These are phyloP conservation scores for Phenganax subtilis DNA, from an alignment of 92 coral and sea anemone species.

Conservation along the genomic window DNA sequence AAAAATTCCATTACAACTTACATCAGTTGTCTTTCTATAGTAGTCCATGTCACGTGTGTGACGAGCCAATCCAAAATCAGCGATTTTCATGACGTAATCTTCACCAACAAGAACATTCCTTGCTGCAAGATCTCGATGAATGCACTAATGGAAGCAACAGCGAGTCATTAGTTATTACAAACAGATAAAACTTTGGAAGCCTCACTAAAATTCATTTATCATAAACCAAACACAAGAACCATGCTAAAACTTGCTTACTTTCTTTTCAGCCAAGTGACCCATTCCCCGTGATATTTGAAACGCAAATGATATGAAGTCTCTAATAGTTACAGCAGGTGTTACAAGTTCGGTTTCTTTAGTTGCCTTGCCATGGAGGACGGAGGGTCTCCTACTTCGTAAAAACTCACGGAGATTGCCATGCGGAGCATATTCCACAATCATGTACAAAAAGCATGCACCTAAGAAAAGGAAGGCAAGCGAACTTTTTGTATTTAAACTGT, in stretches of 20 bases:
- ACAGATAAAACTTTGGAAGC: too few species aligned
- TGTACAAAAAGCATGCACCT: constrained; percentile 68
- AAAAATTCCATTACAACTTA: constrained; percentile 38
- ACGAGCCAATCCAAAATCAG: constrained; percentile 97
- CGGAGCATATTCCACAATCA: constrained; percentile 93
- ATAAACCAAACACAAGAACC: too few species aligned
- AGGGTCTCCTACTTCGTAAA: constrained; percentile 83
- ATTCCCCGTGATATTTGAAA: constrained; percentile 93
- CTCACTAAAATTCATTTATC: too few species aligned
- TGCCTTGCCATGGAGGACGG: constrained; percentile 55
- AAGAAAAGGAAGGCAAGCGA: neutral
- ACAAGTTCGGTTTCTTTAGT: constrained; percentile 31
- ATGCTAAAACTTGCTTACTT: constrained; percentile 46
- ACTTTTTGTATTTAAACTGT: too few species aligned
- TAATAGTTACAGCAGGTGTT: constrained; percentile 64
- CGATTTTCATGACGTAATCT: constrained; percentile 94
- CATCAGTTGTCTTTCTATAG: constrained; percentile 94
- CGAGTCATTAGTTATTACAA: too few species aligned
- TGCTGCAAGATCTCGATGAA: constrained; percentile 94
- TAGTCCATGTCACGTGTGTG: constrained; percentile 89
- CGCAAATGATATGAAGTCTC: constrained; percentile 91
- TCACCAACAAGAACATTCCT: constrained; percentile 91
- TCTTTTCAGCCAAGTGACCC: constrained; percentile 78
- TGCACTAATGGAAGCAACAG: constrained; percentile 55
- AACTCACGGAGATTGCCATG: constrained; percentile 92